Evolutionary conservation across 2,113 vertebrate species (phyloP).

Genomic region (Zootoca vivipara): DNA sequence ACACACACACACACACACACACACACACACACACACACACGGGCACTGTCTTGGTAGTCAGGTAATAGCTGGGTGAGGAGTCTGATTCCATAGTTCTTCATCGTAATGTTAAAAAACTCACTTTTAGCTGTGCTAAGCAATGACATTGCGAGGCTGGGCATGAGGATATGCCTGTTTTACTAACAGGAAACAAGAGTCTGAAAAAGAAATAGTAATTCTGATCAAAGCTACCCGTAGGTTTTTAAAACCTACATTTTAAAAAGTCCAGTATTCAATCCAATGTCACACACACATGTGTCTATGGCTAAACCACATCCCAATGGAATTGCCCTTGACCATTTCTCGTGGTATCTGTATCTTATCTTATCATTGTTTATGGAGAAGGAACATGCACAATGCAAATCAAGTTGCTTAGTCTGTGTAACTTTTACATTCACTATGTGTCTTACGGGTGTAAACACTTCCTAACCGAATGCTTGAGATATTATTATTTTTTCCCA

Average conservation of each 20-base stretch:
- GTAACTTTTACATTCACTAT: neutral
- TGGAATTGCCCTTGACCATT: neutral
- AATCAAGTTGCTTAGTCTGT: neutral
- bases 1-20: neutral
- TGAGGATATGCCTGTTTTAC: neutral
- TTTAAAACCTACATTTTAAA: neutral
- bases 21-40: neutral
- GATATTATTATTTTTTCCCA: neutral
- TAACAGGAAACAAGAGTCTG: neutral
- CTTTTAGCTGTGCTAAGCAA: neutral
- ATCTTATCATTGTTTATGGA: neutral
- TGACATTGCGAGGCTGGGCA: neutral
- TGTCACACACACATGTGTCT: neutral
- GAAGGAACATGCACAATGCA: neutral
- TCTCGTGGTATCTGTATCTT: neutral
- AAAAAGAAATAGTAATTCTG: neutral
- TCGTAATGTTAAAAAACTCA: neutral
- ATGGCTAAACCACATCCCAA: neutral
- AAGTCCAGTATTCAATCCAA: neutral
- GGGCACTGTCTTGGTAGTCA: constrained; percentile 4
- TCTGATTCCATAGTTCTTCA: neutral
- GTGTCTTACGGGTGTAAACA: neutral
- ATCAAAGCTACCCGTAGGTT: neutral
- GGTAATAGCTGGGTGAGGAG: constrained; percentile 17
- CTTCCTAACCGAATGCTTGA: neutral